Percentiles rank a stretch among this genome's conserved stretches.
These are phyloP conservation scores for Calliphora vicina DNA, from an alignment of 1,140 invertebrate genomes.

Conservation along the genomic window DNA sequence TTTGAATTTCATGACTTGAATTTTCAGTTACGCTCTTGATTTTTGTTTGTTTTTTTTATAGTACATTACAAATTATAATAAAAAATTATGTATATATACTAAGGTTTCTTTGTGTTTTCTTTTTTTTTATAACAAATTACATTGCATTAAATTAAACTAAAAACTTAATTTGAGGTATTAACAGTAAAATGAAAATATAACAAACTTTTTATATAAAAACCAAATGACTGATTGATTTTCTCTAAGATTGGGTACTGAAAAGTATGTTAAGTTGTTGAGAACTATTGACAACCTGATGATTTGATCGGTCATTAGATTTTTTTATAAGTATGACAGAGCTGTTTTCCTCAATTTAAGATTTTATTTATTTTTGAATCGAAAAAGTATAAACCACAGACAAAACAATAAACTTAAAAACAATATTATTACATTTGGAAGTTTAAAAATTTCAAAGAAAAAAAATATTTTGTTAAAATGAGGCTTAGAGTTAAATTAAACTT, in stretches of 20 bases:
- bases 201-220: too few species aligned
- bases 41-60: not conserved
- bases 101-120: slow-evolving; percentile 12
- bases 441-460: not conserved
- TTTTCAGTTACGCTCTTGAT: not conserved
- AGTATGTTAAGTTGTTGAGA: too few species aligned
- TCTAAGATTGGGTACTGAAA: too few species aligned
- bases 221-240: too few species aligned
- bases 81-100: slow-evolving; percentile 2
- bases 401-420: not conserved
- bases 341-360: too few species aligned
- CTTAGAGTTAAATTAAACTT: slow-evolving; percentile 17
- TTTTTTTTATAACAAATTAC: slow-evolving; percentile 13
- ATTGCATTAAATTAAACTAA: not conserved
- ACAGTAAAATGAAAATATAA: too few species aligned
- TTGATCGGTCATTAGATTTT: too few species aligned
- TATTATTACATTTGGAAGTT: not conserved
- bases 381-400: not conserved
- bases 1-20: too few species aligned
- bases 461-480: not conserved
- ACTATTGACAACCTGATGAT: too few species aligned
- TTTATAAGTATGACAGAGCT: too few species aligned
- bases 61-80: slow-evolving; percentile 2
- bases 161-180: too few species aligned
- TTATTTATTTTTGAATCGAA: too few species aligned